Evolutionary conservation across 2,888 invertebrate species (phyloP).

Genomic region (Nyleta sp.): DNA sequence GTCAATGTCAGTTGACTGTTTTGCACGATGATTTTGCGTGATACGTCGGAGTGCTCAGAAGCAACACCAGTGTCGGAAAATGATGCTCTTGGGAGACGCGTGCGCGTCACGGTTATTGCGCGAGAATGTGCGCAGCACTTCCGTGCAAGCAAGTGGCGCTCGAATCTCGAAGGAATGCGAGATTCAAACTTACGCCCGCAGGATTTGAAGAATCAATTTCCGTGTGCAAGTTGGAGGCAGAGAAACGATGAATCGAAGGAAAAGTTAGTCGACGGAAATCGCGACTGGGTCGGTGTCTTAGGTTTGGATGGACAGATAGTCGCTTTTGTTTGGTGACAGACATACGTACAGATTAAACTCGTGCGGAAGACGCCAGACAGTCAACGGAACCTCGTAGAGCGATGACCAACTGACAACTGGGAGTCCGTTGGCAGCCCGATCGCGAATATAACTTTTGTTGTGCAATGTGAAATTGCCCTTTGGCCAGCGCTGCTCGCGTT

Average conservation of each 20-base stretch:
- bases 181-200: slow-evolving; percentile 1
- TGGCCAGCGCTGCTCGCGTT: slow-evolving; percentile 70
- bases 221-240: too few relatives aligned
- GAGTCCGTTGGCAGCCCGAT: slow-evolving; percentile 71
- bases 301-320: too few relatives aligned
- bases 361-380: slow-evolving; percentile 7
- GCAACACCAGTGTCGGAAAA: too few relatives aligned
- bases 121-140: slow-evolving; percentile 70
- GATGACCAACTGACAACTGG: slow-evolving; percentile 74
- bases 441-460: slow-evolving; percentile 69
- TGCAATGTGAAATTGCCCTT: slow-evolving; percentile 75
- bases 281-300: too few relatives aligned
- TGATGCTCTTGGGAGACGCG: too few relatives aligned
- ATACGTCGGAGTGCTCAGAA: too few relatives aligned
- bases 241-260: too few relatives aligned
- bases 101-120: slow-evolving; percentile 66
- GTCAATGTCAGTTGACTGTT: too few relatives aligned
- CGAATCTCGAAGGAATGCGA: slow-evolving; percentile 18
- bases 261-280: too few relatives aligned
- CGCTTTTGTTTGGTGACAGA: neutral
- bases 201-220: too few relatives aligned
- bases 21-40: too few relatives aligned
- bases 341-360: slow-evolving; percentile 28
- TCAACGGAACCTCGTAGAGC: slow-evolving; percentile 62
- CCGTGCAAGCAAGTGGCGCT: slow-evolving; percentile 28